Conservation (phyloP, 2,888 invertebrate species). For the Xanthia togata region DNA sequence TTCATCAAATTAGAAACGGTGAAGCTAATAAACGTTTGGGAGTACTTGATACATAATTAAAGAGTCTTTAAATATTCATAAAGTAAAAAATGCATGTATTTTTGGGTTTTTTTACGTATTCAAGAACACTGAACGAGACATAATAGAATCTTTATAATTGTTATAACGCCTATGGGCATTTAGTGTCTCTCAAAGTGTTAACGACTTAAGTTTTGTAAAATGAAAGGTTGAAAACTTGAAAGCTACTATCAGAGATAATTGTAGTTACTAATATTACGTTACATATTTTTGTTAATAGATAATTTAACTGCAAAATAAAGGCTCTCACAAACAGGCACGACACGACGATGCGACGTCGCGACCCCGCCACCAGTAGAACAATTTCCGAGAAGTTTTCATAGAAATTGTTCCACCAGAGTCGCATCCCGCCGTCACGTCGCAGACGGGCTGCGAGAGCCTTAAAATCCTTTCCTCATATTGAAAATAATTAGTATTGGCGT, state of each 20-base stretch:
- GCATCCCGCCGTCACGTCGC: too few species aligned
- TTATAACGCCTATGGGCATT: neutral
- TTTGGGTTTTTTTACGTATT: neutral
- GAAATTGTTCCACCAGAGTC: too few species aligned
- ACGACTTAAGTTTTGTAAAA: neutral
- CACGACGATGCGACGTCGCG: too few species aligned
- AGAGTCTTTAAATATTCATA: constrained; percentile 24
- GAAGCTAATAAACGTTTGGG: constrained; percentile 32
- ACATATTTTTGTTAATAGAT: too few species aligned
- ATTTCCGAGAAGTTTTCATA: too few species aligned
- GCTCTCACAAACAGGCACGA: too few species aligned
- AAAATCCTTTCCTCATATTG: neutral
- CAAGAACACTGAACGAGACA: neutral
- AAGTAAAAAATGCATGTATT: constrained; percentile 6
- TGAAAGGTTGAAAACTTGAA: neutral
- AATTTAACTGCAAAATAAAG: too few species aligned
- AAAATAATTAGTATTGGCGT: neutral
- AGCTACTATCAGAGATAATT: neutral
- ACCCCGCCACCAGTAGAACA: too few species aligned
- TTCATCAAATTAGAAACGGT: constrained; percentile 45
- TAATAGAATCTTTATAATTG: neutral
- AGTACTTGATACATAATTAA: constrained; percentile 45
- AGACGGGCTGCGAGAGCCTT: too few species aligned
- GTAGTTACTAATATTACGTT: neutral
- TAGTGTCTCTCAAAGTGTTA: neutral